Base-by-base conservation (phyloP, 2,888 invertebrate species). In the Protophormia terraenovae region DNA sequence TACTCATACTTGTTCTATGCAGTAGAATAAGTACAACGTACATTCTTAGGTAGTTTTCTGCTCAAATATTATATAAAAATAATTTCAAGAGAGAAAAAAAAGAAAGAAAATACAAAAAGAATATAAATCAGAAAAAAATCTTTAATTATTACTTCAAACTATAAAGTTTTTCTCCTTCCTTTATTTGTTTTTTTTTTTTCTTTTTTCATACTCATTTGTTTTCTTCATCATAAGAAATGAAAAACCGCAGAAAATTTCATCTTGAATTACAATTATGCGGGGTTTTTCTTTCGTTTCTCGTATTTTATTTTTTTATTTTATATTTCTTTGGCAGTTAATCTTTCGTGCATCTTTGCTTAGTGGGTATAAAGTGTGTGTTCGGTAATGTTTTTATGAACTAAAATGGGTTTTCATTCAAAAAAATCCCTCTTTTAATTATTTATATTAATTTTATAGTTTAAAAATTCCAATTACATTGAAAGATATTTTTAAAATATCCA, bases 221-320 rank as follows among this genome's bases (percentile, higher is more conserved):
- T 73, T 64, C 45, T 55, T 72, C 73, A 60, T 60, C 29, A 72
- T 66, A 79, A 83, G 82, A 75, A 76, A 71, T 84, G 71, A 76
- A 84, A 81, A 82, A 82, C 82, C 75, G 78, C 85, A 85, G 82
- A 75, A 85, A 82, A 82, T 71, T 71, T 82, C 73, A 71, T 82
- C 78, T 79, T 69, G 78, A 60, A 85, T 79, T 75, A 82, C 69
- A 85, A 85, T 85, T 85, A 82, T 79, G 71, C 75, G 64, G 73
- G 53, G 47, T 73, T 85, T 80, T 73, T 83, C 32, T 27, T 64
- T 50, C 38, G 14, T 50, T 66, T 38, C 12, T 16, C 8, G 16
- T 50, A 4, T 6, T 78, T 41, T 47, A 27, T 53, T 72, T 22
- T 66, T 22, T 1, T 8, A 38, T 8, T 41, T 16, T 16, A 4